Evolutionary conservation across 2,113 vertebrate species (phyloP).

Genomic region (Chaetodon trifascialis): DNA sequence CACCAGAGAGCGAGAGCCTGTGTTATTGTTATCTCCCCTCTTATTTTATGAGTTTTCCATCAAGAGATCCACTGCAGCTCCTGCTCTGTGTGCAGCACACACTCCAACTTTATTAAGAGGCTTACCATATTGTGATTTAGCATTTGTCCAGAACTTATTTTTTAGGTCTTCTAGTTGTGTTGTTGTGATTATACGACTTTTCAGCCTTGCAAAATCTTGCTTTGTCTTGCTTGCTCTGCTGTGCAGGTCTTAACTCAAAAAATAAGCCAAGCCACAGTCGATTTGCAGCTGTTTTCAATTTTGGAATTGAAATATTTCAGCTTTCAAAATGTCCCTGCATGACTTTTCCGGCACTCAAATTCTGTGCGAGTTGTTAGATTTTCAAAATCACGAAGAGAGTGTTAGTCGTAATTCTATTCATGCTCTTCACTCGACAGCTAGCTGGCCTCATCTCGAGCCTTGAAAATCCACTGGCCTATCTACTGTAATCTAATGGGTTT

Average conservation of each 20-base stretch:
- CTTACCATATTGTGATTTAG: slow-evolving; percentile 25
- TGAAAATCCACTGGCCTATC: slow-evolving; percentile 18
- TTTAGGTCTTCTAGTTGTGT: slow-evolving; percentile 18
- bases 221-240: neutral
- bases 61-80: slow-evolving; percentile 35
- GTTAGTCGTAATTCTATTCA: slow-evolving; percentile 38
- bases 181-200: slow-evolving; percentile 51
- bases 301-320: slow-evolving; percentile 69
- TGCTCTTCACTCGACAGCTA: slow-evolving; percentile 51
- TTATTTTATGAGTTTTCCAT: slow-evolving; percentile 76
- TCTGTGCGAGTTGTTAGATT: slow-evolving; percentile 58
- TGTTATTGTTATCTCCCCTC: slow-evolving; percentile 71
- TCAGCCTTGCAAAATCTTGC: slow-evolving; percentile 26
- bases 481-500: slow-evolving; percentile 31
- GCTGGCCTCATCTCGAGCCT: slow-evolving; percentile 20
- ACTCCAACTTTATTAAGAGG: slow-evolving; percentile 24
- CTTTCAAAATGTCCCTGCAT: slow-evolving; percentile 71
- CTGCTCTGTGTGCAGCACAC: slow-evolving; percentile 9
- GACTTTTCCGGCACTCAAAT: slow-evolving; percentile 66
- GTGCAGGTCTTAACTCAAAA: slow-evolving; percentile 34
- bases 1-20: slow-evolving; percentile 63
- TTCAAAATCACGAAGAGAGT: slow-evolving; percentile 40
- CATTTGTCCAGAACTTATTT: slow-evolving; percentile 10
- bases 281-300: slow-evolving; percentile 76
- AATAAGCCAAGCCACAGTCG: slow-evolving; percentile 53